phyloP scores from a whole-genome alignment of 2,113 vertebrate species.

The Erythrolamprus reginae region DNA sequence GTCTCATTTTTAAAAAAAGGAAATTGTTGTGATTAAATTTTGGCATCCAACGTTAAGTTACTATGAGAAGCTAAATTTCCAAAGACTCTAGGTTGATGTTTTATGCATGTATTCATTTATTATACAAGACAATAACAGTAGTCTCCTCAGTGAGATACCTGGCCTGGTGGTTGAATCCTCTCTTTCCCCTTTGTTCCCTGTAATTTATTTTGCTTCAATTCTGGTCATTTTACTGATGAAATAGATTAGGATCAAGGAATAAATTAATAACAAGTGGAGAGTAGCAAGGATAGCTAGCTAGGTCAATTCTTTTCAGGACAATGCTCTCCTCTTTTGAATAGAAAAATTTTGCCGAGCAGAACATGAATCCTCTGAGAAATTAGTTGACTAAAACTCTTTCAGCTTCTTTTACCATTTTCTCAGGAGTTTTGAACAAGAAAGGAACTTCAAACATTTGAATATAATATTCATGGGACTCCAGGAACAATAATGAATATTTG shows the following conservation, averaged over 20 bases:
- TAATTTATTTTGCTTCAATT: not conserved
- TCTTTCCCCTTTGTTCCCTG: not conserved
- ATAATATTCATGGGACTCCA: not conserved
- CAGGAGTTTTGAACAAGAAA: not conserved
- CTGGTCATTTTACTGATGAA: not conserved
- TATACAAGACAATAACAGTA: not conserved
- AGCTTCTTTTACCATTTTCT: not conserved
- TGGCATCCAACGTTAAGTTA: conserved; percentile 15
- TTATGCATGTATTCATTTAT: conserved; percentile 6
- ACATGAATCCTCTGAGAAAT: not conserved
- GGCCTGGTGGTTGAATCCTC: not conserved
- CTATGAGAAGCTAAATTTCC: conserved; percentile 1
- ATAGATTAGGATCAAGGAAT: not conserved
- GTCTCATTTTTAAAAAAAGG: not conserved
- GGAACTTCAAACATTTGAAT: not conserved
- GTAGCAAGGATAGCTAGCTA: not conserved
- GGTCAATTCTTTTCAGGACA: not conserved
- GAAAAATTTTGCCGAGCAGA: not conserved
- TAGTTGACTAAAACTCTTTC: not conserved
- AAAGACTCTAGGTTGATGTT: not conserved
- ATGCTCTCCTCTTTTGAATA: not conserved
- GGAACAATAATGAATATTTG: not conserved
- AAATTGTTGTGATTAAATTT: not conserved
- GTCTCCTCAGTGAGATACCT: not conserved
- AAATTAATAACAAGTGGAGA: not conserved